phyloP scores from a whole-genome alignment of 2,888 invertebrate genomes.

The Mechanitis mazaeus region DNA sequence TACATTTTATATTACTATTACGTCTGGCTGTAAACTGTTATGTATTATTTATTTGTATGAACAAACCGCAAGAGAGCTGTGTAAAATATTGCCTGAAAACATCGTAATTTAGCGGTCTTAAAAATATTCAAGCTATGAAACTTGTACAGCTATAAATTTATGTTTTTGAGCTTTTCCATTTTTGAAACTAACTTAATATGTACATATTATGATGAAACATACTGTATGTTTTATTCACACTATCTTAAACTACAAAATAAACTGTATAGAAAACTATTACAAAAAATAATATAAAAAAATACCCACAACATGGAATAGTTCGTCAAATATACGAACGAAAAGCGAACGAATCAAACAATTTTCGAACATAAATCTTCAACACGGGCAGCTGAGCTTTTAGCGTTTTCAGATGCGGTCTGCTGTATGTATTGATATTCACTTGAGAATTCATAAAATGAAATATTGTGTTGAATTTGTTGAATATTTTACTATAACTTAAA shows the following conservation, averaged over 20 bases:
- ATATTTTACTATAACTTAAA: neutral
- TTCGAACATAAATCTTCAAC: conserved; percentile 27
- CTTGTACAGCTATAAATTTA: conserved; percentile 19
- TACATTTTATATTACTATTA: conserved; percentile 23
- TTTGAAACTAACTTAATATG: conserved; percentile 9
- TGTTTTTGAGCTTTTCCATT: conserved; percentile 12
- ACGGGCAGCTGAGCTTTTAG: conserved; percentile 26
- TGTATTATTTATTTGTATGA: conserved; percentile 35
- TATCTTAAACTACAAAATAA: too few species aligned
- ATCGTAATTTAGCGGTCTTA: conserved; percentile 32
- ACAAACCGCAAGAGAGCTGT: conserved; percentile 29
- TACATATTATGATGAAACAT: conserved; percentile 6
- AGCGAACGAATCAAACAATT: conserved; percentile 23
- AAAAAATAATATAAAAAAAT: neutral
- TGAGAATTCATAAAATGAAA: conserved; percentile 8
- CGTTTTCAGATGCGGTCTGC: conserved; percentile 21
- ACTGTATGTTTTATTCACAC: neutral
- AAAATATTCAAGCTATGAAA: conserved; percentile 33
- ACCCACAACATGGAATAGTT: neutral
- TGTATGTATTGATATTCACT: conserved; percentile 15
- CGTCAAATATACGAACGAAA: conserved; percentile 18
- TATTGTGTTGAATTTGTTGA: conserved; percentile 6
- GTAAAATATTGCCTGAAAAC: conserved; percentile 34
- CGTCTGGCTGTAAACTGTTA: conserved; percentile 22
- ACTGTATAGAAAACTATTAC: too few species aligned